Base-by-base conservation (phyloP, 2,113 vertebrate genomes). In the Burhinus bistriatus region DNA sequence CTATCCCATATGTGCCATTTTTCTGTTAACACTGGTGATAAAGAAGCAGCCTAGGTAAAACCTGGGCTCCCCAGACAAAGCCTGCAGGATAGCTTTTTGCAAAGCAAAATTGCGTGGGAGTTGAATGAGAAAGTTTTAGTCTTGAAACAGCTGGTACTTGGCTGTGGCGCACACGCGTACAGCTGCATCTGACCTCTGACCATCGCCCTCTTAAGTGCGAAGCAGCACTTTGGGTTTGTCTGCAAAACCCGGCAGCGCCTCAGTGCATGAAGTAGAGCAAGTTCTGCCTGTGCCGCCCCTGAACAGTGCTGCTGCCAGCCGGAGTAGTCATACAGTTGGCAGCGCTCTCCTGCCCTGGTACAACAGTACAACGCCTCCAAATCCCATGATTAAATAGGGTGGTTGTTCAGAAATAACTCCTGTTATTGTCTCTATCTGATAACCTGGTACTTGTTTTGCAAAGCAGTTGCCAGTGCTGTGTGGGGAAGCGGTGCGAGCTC, bases 381-480 rank as follows among this genome's bases (percentile, higher is more conserved):
- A 89, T 65, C 73, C n/a, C 36, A 20, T 82, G 40, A 58, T 77
- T 75, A 93, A 87, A 26, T 36, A 32, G 49, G 77, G 65, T 91
- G 69, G 62, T 52, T 81, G 34, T 47, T 96, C 69, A 95, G 70
- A 94, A 95, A 80, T 89, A 92, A 64, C 61, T 89, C 69, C 3
- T 2, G 34, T 65, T 93, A 49, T 91, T 91, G 52, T 73, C 65
- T 58, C n/a, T 87, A 0, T 45, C n/a, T 70, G 61, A 79, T 89
- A 73, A 87, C 40, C 66, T 47, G 25, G 36, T 57, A 49, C 49
- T 89, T 80, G 73, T 52, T 95, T 81, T 85, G 84, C 62, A 83
- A 61, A 91, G 86, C 81, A 90, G 79, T 30, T 29, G 42, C 34
- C 44, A 62, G n/a, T 64, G 62, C 61, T 73, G 7, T 9, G 64